Conservation (phyloP, 1,140 invertebrate species). For the Zophobas morio region DNA sequence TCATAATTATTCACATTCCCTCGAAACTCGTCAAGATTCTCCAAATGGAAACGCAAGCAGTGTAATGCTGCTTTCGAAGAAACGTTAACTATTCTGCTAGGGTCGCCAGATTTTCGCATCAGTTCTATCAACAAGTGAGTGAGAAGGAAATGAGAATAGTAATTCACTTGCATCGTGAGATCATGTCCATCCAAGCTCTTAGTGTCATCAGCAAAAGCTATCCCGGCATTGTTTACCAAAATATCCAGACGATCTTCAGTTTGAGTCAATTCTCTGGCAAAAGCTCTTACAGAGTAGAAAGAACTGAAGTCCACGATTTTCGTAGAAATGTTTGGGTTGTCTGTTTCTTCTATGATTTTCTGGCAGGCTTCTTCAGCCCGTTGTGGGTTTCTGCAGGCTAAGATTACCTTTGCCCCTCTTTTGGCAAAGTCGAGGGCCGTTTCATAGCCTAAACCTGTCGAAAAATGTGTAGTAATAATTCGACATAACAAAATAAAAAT, state of each 20-base stretch:
- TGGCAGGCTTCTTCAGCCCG: slow-evolving; percentile 78
- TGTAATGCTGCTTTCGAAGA: slow-evolving; percentile 75
- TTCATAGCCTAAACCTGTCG: slow-evolving; percentile 76
- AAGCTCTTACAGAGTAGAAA: slow-evolving; percentile 74
- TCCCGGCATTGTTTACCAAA: slow-evolving; percentile 87
- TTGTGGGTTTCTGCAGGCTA: slow-evolving; percentile 79
- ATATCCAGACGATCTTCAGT: slow-evolving; percentile 81
- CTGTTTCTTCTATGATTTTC: slow-evolving; percentile 69
- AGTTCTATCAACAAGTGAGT: slow-evolving; percentile 69
- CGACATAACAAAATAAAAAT: not conserved
- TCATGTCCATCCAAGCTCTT: slow-evolving; percentile 70
- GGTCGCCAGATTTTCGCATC: slow-evolving; percentile 69
- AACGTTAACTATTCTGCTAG: slow-evolving; percentile 79
- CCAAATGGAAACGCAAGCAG: slow-evolving; percentile 73
- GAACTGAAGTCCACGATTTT: slow-evolving; percentile 75
- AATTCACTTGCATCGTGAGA: slow-evolving; percentile 70
- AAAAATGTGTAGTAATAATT: not conserved
- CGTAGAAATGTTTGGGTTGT: slow-evolving; percentile 72
- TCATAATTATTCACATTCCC: slow-evolving; percentile 67
- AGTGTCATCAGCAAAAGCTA: slow-evolving; percentile 62
- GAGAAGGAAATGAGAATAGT: slow-evolving; percentile 72
- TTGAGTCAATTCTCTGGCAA: slow-evolving; percentile 74
- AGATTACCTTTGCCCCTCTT: slow-evolving; percentile 71
- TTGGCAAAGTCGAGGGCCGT: slow-evolving; percentile 68
- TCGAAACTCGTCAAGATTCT: slow-evolving; percentile 72